Base-by-base conservation (phyloP, 1,140 invertebrate genomes). In the Rhizoglyphus robini region DNA sequence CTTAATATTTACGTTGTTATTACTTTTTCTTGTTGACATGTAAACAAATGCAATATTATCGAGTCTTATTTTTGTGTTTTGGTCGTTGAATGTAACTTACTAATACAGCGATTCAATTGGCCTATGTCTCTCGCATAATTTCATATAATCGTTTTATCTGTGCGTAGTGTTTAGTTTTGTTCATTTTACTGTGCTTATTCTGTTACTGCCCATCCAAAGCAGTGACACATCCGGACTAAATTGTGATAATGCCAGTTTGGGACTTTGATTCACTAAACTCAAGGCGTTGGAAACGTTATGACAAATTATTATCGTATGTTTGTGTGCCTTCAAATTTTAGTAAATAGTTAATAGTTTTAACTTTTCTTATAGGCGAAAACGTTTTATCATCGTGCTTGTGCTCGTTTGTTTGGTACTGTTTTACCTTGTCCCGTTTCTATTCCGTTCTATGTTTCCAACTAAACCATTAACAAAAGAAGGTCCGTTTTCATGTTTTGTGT, bases 211-310 rank as follows among this genome's bases (percentile, higher is more conserved):
- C n/a, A n/a, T n/a, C n/a, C n/a, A n/a, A n/a, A n/a, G n/a, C n/a
- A n/a, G n/a, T n/a, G n/a, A n/a, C n/a, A n/a, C n/a, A n/a, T n/a
- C n/a, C n/a, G n/a, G n/a, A n/a, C n/a, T n/a, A n/a, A n/a, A 18
- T 41, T 8, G 36, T 54, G 8, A 54, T 20, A 15, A 54, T 54
- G 51, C 51, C 51, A 54, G 8, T 54, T 25, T 54, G 51, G 51
- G 51, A 32, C 29, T 60, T 60, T 32, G 58, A 60, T 29, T 60
- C 27, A 29, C 13, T 60, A 13, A 32, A 32, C 29, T 20, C 32
- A 2, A 69, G 92, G 82, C 73, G 97, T 91, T 71, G 92, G 79
- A 63, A 95, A 87, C 70, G 76, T 75, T 20, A 68, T 49, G 38
- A 68, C 51, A 64, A 48, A 57, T 57, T 48, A 3, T 48, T 31